Evolutionary conservation across 2,888 invertebrate species (phyloP).

Genomic region (Drosophila ustulata): DNA sequence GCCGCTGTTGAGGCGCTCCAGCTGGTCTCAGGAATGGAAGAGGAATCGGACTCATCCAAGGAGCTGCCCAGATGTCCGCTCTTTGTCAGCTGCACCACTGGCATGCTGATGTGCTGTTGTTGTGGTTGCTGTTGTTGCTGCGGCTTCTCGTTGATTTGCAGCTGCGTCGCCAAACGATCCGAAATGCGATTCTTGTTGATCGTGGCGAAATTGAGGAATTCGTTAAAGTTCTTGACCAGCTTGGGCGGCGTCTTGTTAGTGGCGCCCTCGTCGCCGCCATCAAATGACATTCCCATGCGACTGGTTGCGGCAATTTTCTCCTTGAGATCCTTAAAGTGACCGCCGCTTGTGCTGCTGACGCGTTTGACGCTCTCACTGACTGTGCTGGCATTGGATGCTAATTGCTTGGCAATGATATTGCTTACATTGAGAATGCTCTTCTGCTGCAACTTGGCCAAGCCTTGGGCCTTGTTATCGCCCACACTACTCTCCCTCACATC

Average conservation of each 20-base stretch:
- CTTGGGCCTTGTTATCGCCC: constrained; percentile 43
- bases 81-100: constrained; percentile 86
- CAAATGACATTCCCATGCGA: constrained; percentile 83
- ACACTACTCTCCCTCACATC: constrained; percentile 30
- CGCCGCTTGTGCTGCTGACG: constrained; percentile 83
- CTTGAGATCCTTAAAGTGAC: constrained; percentile 87
- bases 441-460: constrained; percentile 75
- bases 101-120: constrained; percentile 62
- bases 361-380: constrained; percentile 76
- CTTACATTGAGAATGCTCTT: constrained; percentile 82
- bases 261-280: constrained; percentile 49
- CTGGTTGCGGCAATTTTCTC: constrained; percentile 86
- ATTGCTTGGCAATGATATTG: constrained; percentile 83
- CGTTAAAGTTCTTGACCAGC: constrained; percentile 92
- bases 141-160: constrained; percentile 53
- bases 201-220: constrained; percentile 92
- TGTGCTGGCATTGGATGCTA: constrained; percentile 75
- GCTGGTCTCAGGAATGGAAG: constrained; percentile 82
- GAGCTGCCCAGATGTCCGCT: constrained; percentile 78
- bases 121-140: constrained; percentile 5
- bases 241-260: constrained; percentile 82
- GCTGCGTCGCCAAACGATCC: constrained; percentile 75
- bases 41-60: constrained; percentile 86
- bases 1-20: constrained; percentile 83
- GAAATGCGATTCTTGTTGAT: constrained; percentile 88